phyloP scores from a whole-genome alignment of 92 coral and sea anemone species.

The Epizoanthus fatuus region DNA sequence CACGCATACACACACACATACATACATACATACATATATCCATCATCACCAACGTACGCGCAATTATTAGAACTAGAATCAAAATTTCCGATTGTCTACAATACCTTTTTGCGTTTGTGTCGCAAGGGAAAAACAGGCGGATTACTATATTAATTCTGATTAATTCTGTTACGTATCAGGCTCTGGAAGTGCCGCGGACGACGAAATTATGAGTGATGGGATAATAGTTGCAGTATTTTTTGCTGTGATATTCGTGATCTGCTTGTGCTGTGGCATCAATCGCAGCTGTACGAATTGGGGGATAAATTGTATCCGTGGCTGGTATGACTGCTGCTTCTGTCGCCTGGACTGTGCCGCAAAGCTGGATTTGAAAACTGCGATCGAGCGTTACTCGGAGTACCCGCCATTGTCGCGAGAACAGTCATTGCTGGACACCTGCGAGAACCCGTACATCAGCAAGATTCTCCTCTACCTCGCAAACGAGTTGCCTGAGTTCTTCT shows the following conservation, averaged over 20 bases:
- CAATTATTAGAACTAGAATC: no score
- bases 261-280: slow-evolving; percentile 24
- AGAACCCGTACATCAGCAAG: slow-evolving; percentile 30
- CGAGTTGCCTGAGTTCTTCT: slow-evolving; percentile 45
- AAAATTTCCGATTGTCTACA: no score
- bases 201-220: no score
- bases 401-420: slow-evolving; percentile 34
- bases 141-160: no score
- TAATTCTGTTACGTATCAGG: no score
- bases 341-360: slow-evolving; percentile 27
- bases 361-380: slow-evolving; percentile 25
- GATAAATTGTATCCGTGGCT: neutral
- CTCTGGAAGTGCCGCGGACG: no score
- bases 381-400: slow-evolving; percentile 34
- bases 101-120: no score
- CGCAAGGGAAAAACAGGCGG: no score
- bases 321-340: slow-evolving; percentile 21
- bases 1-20: no score
- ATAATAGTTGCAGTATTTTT: neutral
- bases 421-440: neutral
- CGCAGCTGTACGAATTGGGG: slow-evolving; percentile 17
- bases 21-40: no score
- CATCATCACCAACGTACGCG: no score
- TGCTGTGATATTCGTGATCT: neutral
- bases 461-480: slow-evolving; percentile 19